Percentiles rank a stretch among this genome's conserved stretches.
Evolutionary conservation across 2,888 invertebrate species (phyloP).

Genomic region (Campopleginae sp.): DNA sequence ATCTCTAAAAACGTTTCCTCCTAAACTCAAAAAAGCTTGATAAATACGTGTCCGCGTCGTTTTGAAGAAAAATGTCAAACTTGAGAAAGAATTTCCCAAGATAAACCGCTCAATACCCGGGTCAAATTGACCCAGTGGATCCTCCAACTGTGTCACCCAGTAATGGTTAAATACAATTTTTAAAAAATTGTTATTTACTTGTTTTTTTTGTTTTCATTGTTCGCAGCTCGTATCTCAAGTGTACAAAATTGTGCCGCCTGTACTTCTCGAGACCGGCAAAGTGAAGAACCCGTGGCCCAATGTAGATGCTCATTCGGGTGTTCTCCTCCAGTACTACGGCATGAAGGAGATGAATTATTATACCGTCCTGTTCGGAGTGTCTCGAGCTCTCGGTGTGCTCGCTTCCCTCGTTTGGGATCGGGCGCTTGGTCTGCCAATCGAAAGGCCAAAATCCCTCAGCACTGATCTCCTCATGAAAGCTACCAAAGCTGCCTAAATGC

Average conservation of each 20-base stretch:
- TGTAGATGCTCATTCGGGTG: constrained; percentile 98
- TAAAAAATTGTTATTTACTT: neutral
- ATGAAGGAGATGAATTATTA: constrained; percentile 96
- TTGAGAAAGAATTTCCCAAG: too few species aligned
- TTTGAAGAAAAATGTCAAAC: too few species aligned
- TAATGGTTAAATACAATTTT: neutral
- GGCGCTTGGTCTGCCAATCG: constrained; percentile 92
- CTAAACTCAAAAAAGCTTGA: too few species aligned
- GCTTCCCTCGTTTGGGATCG: constrained; percentile 93
- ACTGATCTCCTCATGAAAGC: constrained; percentile 82
- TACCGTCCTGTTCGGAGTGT: constrained; percentile 95
- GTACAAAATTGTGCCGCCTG: constrained; percentile 96
- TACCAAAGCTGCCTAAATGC: constrained; percentile 78
- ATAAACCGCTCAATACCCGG: too few species aligned
- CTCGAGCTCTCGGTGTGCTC: constrained; percentile 93
- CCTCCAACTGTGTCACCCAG: neutral
- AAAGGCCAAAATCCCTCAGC: constrained; percentile 92
- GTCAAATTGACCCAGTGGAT: too few species aligned
- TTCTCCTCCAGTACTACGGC: constrained; percentile 89
- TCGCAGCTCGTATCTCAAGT: constrained; percentile 92
- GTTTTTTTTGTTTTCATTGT: constrained; percentile 37
- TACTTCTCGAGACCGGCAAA: constrained; percentile 96
- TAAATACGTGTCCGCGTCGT: too few species aligned
- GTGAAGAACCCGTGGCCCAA: constrained; percentile 99
- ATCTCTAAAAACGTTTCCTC: too few species aligned